These are phyloP conservation scores for Limonius californicus DNA, from an alignment of 1,140 invertebrate genomes.

Conservation along the genomic window DNA sequence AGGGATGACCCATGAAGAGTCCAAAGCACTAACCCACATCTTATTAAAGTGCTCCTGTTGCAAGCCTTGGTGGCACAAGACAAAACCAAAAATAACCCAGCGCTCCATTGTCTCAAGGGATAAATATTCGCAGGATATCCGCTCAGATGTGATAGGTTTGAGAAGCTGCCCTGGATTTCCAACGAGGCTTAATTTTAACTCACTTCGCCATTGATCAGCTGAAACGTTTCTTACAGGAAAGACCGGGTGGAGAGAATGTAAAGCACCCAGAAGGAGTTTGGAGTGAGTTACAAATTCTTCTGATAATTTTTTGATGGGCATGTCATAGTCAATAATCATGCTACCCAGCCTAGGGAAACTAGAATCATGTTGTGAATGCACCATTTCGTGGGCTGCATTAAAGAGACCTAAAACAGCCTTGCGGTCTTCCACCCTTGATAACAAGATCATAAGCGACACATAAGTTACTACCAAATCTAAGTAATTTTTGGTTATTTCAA, in stretches of 20 bases:
- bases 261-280: conserved; percentile 77
- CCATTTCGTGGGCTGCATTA: conserved; percentile 96
- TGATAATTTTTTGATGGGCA: conserved; percentile 90
- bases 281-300: conserved; percentile 97
- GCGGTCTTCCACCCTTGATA: conserved; percentile 95
- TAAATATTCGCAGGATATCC: conserved; percentile 95
- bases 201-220: conserved; percentile 90
- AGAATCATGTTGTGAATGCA: conserved; percentile 84
- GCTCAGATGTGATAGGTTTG: conserved; percentile 92
- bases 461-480: conserved; percentile 93
- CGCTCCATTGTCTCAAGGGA: conserved; percentile 93
- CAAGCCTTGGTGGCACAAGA: conserved; percentile 76
- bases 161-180: conserved; percentile 87
- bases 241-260: conserved; percentile 82
- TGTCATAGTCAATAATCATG: conserved; percentile 97
- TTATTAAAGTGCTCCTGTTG: conserved; percentile 77
- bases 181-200: conserved; percentile 91
- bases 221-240: conserved; percentile 88
- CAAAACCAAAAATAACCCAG: conserved; percentile 95
- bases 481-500: conserved; percentile 94
- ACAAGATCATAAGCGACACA: conserved; percentile 91
- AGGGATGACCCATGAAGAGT: conserved; percentile 90
- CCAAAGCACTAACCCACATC: conserved; percentile 87
- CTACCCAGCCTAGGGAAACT: conserved; percentile 88
- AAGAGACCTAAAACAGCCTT: conserved; percentile 96